phyloP scores from a whole-genome alignment of 1,140 invertebrate genomes.

The Drosophila ananassae region DNA sequence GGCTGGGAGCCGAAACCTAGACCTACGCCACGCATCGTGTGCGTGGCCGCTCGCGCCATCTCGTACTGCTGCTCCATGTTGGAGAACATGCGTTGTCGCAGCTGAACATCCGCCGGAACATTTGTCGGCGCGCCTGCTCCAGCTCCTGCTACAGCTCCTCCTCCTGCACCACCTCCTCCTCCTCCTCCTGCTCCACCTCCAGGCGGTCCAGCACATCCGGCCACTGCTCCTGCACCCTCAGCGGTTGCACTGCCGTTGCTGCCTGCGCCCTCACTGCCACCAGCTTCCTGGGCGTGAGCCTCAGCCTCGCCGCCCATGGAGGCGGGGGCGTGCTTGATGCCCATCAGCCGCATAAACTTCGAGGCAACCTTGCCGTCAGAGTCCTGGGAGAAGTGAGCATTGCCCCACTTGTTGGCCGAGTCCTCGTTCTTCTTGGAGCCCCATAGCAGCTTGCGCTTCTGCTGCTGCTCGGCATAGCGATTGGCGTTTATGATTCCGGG shows the following conservation, averaged over 20 bases:
- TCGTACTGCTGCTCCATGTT: slow-evolving; percentile 97
- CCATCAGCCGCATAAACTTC: slow-evolving; percentile 98
- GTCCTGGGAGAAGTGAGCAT: slow-evolving; percentile 93
- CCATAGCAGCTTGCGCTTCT: slow-evolving; percentile 96
- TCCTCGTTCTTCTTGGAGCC: slow-evolving; percentile 88
- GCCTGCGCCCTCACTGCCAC: slow-evolving; percentile 27
- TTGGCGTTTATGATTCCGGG: slow-evolving; percentile 91
- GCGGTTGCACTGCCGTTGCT: slow-evolving; percentile 24
- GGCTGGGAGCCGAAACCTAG: slow-evolving; percentile 89
- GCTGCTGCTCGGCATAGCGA: slow-evolving; percentile 92
- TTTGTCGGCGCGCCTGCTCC: slow-evolving; percentile 22
- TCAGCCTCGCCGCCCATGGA: slow-evolving; percentile 7
- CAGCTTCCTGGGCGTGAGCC: slow-evolving; percentile 5
- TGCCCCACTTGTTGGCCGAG: slow-evolving; percentile 90
- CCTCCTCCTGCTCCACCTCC: slow-evolving; percentile 32
- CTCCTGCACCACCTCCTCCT: slow-evolving; percentile 13
- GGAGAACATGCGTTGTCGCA: slow-evolving; percentile 95
- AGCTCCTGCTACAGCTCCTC: background rate
- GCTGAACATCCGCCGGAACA: slow-evolving; percentile 87
- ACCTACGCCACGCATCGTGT: slow-evolving; percentile 96
- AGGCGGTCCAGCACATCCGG: background rate
- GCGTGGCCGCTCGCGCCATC: slow-evolving; percentile 95
- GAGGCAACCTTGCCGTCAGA: slow-evolving; percentile 94
- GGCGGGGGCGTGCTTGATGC: slow-evolving; percentile 87
- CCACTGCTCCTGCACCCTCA: slow-evolving; percentile 25